phyloP scores from a whole-genome alignment of 2,113 vertebrate species.

The Neodontobutis hainanensis region DNA sequence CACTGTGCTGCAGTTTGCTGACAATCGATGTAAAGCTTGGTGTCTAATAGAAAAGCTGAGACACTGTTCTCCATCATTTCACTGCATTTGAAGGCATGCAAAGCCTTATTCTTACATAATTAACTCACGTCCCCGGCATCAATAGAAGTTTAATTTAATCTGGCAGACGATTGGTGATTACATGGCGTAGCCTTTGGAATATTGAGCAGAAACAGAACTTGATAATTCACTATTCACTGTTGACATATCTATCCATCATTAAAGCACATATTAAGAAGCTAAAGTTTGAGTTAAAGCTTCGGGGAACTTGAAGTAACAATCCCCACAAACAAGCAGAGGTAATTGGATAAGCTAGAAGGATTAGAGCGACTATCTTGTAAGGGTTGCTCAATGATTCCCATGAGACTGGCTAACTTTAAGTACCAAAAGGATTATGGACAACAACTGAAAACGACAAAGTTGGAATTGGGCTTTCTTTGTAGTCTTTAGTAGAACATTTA shows the following conservation, averaged over 20 bases:
- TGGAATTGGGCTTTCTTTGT: background rate
- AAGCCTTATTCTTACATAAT: slow-evolving; percentile 44
- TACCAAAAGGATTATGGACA: slow-evolving; percentile 41
- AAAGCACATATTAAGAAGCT: slow-evolving; percentile 13
- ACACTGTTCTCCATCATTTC: slow-evolving; percentile 16
- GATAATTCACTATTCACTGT: slow-evolving; percentile 18
- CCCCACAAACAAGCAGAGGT: slow-evolving; percentile 18
- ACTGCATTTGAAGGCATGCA: slow-evolving; percentile 30
- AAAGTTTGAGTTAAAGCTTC: slow-evolving; percentile 15
- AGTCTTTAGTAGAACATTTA: background rate
- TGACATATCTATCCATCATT: slow-evolving; percentile 6
- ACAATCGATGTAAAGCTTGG: background rate
- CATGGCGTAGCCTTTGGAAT: slow-evolving; percentile 17
- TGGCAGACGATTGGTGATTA: slow-evolving; percentile 41
- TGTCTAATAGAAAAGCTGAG: slow-evolving; percentile 28
- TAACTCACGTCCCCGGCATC: slow-evolving; percentile 44
- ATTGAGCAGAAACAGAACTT: slow-evolving; percentile 19
- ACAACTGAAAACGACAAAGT: slow-evolving; percentile 34
- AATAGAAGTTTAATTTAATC: slow-evolving; percentile 53
- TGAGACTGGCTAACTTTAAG: slow-evolving; percentile 17
- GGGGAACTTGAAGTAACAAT: slow-evolving; percentile 4
- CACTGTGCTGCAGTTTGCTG: background rate
- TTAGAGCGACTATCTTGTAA: slow-evolving; percentile 41
- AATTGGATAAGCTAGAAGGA: slow-evolving; percentile 42
- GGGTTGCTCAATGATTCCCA: slow-evolving; percentile 35